phyloP scores from a whole-genome alignment of 1,140 invertebrate genomes.

The Caenorhabditis brenneri region DNA sequence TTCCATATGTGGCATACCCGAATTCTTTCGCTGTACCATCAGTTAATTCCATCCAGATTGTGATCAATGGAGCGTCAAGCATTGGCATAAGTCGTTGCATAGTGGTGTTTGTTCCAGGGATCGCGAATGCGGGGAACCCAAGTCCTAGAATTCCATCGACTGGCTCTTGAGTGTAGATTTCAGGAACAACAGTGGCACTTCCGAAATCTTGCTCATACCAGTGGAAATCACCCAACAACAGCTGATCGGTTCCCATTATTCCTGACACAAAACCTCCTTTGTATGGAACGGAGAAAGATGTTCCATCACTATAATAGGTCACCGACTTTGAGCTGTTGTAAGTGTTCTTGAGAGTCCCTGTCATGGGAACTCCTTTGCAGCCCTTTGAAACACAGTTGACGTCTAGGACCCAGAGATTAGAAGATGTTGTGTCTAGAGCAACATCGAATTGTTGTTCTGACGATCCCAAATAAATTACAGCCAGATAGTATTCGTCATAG shows the following conservation, averaged over 20 bases:
- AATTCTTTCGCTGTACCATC: not conserved
- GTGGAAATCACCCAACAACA: not conserved
- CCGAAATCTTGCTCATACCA: conserved; percentile 26
- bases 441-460: not conserved
- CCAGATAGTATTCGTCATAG: not conserved
- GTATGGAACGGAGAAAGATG: not conserved
- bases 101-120: not conserved
- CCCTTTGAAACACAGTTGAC: not conserved
- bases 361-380: not conserved
- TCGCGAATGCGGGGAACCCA: conserved; percentile 51
- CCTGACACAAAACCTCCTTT: not conserved
- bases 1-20: conserved; percentile 55
- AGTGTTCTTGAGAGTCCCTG: not conserved
- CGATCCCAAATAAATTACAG: not conserved
- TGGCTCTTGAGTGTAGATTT: conserved; percentile 34
- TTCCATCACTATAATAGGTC: not conserved
- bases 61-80: conserved; percentile 30
- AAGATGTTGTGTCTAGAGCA: not conserved
- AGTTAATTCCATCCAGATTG: not conserved
- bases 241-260: not conserved
- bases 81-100: conserved; percentile 30
- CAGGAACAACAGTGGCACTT: conserved; percentile 44
- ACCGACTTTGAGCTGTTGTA: not conserved
- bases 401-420: not conserved
- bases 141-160: conserved; percentile 57